Percentiles rank a stretch among this genome's conserved stretches.
Conservation (phyloP, 1,140 invertebrate genomes). For the Zeugodacus cucurbitae region DNA sequence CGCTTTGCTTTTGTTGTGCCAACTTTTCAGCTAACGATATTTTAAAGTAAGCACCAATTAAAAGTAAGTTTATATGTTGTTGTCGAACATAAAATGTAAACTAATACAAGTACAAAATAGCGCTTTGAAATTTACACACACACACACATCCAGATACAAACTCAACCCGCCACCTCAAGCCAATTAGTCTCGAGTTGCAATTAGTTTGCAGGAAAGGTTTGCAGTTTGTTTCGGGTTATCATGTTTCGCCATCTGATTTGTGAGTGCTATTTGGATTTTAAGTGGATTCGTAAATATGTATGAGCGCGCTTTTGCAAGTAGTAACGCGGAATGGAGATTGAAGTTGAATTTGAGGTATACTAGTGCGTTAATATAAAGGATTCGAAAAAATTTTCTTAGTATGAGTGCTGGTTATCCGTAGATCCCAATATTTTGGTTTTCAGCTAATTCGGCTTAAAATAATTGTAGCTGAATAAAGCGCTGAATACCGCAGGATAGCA, state of each 20-base stretch:
- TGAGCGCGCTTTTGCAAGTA: neutral
- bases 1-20: neutral
- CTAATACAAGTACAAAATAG: neutral
- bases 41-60: neutral
- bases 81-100: neutral
- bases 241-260: neutral
- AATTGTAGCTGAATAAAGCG: too few species aligned
- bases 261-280: neutral
- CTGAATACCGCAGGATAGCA: too few species aligned
- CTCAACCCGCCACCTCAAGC: neutral
- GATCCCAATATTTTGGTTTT: too few species aligned
- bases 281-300: neutral
- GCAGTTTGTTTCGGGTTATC: neutral
- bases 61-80: neutral
- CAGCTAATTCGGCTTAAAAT: too few species aligned
- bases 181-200: neutral
- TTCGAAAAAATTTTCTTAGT: too few species aligned
- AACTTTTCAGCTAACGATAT: neutral
- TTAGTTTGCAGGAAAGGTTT: neutral
- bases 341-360: too few species aligned
- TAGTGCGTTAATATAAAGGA: too few species aligned
- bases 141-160: neutral
- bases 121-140: neutral
- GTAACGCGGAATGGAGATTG: neutral
- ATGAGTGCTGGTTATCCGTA: too few species aligned